These are phyloP conservation scores for Artemia sinica DNA, from an alignment of 2,888 invertebrate species.

Conservation along the genomic window DNA sequence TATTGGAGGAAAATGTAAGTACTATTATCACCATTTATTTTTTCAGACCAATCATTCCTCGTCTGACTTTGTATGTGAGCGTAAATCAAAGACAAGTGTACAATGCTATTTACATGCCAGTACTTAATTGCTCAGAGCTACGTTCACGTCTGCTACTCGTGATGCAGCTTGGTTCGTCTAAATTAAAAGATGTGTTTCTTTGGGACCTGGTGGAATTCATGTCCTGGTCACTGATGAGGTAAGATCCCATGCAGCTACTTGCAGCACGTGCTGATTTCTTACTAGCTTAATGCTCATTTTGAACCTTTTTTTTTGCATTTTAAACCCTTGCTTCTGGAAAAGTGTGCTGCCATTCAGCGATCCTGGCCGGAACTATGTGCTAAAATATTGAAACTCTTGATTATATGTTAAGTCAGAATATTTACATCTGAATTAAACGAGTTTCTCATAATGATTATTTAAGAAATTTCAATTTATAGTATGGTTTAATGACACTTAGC, in stretches of 20 bases:
- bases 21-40: slow-evolving; percentile 25
- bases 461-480: no score
- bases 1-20: not conserved
- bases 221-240: slow-evolving; percentile 69
- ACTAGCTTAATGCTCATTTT: no score
- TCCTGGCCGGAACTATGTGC: no score
- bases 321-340: no score
- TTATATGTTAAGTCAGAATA: no score
- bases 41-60: slow-evolving; percentile 48
- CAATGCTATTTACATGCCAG: slow-evolving; percentile 61
- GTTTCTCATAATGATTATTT: no score
- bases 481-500: no score
- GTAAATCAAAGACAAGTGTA: slow-evolving; percentile 46
- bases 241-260: not conserved
- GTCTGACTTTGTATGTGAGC: slow-evolving; percentile 65
- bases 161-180: slow-evolving; percentile 35
- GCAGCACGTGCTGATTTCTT: not conserved
- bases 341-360: no score
- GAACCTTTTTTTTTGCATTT: no score
- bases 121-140: slow-evolving; percentile 47
- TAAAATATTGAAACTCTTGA: no score
- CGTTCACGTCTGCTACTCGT: slow-evolving; percentile 44
- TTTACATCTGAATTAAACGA: no score
- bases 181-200: slow-evolving; percentile 45
- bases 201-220: slow-evolving; percentile 64